Base-by-base conservation (phyloP, 1,140 invertebrate species). In the Lordiphosa clarofinis region DNA sequence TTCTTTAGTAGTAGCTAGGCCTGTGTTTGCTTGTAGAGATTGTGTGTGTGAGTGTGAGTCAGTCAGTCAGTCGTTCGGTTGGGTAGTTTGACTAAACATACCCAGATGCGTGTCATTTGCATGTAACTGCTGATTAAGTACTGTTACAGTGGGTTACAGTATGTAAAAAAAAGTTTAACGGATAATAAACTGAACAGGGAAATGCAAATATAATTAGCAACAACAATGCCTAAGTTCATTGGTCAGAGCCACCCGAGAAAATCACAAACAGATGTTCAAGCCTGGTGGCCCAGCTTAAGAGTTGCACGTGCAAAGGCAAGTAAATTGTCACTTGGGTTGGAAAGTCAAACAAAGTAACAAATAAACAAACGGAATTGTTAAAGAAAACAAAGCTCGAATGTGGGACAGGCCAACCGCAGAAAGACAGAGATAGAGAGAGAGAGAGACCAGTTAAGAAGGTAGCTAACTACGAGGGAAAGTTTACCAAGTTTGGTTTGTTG, bases 161-260 rank as follows among this genome's bases (percentile, higher is more conserved):
- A 39, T 24, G 13, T 12, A 53, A 28, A 21, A 54, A 39, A 70
- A 58, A 50, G 38, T 50, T 50, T 36, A 52, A 36, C 35, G 58
- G 64, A 62, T 74, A 62, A 58, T 56, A 60, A 61, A 49, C 53
- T 55, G 52, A 73, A 69, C 58, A 57, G 53, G 37, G 35, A 79
- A 76, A 78, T 69, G 74, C 56, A 74, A 65, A 74, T 74, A 64
- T 63, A 79, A 78, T 79, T 69, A 62, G 49, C 65, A 81, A 66
- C 75, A 66, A 74, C 70, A 74, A 66, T 70, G 43, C 28, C 61
- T 63, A 71, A 75, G 76, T 79, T 79, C 66, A 75, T 37, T 71
- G 76, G 76, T 81, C 71, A 75, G 19, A 19, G 19, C 19, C 19
- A 19, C 19, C 0, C 19, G 19, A 19, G 54, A 38, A 56, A 10